Conservation (phyloP, 2,113 vertebrate species). For the Albula glossodonta region DNA sequence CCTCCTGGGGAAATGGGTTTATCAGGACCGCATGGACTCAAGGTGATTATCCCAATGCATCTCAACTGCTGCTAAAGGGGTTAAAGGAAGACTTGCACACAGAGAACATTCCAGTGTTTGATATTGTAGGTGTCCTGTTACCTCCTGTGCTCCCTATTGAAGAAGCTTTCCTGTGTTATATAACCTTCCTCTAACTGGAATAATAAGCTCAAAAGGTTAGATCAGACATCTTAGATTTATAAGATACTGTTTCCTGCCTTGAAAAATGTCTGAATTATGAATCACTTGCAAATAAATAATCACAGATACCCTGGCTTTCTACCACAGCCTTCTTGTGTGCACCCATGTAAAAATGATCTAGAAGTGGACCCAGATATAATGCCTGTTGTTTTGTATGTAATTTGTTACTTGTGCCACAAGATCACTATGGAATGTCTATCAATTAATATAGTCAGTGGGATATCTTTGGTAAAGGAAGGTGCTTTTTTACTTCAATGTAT, state of each 20-base stretch:
- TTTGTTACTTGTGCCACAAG: not conserved
- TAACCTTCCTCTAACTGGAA: conserved; percentile 9
- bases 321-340: not conserved
- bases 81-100: not conserved
- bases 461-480: not conserved
- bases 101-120: not conserved
- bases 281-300: not conserved
- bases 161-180: conserved; percentile 2
- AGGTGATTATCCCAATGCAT: conserved; percentile 72
- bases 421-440: not conserved
- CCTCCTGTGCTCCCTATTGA: not conserved
- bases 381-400: not conserved
- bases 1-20: conserved; percentile 81
- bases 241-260: not conserved
- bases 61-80: not conserved
- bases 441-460: not conserved
- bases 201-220: conserved; percentile 3
- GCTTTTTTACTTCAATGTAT: not conserved
- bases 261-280: not conserved
- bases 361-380: not conserved
- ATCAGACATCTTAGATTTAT: not conserved
- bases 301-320: not conserved
- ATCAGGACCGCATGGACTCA: conserved; percentile 89
- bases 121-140: not conserved
- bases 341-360: not conserved